Evolutionary conservation across 1,140 invertebrate genomes (phyloP).

Genomic region (Drosophila punjabiensis): DNA sequence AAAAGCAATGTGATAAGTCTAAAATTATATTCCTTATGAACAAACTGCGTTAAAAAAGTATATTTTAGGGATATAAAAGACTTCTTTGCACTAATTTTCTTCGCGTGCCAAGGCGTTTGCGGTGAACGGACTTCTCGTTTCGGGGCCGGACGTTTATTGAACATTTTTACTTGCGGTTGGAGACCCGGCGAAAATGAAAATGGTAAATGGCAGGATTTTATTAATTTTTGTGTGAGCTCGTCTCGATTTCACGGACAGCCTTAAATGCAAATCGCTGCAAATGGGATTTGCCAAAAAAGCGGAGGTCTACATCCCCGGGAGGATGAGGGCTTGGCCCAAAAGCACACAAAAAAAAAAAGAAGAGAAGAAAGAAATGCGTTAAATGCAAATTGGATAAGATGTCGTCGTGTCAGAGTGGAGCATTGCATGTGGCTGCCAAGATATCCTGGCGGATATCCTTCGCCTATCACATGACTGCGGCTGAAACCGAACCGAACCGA

Average conservation of each 20-base stretch:
- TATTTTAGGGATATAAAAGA: neutral
- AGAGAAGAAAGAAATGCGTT: conserved; percentile 69
- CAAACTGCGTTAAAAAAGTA: neutral
- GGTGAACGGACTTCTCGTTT: conserved; percentile 51
- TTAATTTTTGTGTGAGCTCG: conserved; percentile 68
- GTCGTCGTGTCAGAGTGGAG: conserved; percentile 43
- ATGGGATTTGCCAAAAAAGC: conserved; percentile 63
- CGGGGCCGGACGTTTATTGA: conserved; percentile 74
- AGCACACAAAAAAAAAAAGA: neutral
- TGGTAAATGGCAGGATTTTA: conserved; percentile 50
- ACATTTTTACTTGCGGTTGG: conserved; percentile 79
- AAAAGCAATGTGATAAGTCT: neutral
- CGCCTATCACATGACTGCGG: conserved; percentile 63
- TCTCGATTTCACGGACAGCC: conserved; percentile 76
- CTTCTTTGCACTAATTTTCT: neutral
- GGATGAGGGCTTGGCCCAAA: conserved; percentile 21
- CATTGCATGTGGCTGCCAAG: conserved; percentile 38
- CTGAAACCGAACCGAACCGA: conserved; percentile 44
- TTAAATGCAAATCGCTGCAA: conserved; percentile 79
- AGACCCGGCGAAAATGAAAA: conserved; percentile 22
- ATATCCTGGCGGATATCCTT: conserved; percentile 75
- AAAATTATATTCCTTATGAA: neutral
- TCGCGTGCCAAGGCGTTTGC: conserved; percentile 61
- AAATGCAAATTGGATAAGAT: conserved; percentile 84
- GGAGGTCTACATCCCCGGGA: conserved; percentile 3